Evolutionary conservation across 2,888 invertebrate species (phyloP), one percentile per base, ranked within the genome.

Genomic region (Cantharis rufa): DNA sequence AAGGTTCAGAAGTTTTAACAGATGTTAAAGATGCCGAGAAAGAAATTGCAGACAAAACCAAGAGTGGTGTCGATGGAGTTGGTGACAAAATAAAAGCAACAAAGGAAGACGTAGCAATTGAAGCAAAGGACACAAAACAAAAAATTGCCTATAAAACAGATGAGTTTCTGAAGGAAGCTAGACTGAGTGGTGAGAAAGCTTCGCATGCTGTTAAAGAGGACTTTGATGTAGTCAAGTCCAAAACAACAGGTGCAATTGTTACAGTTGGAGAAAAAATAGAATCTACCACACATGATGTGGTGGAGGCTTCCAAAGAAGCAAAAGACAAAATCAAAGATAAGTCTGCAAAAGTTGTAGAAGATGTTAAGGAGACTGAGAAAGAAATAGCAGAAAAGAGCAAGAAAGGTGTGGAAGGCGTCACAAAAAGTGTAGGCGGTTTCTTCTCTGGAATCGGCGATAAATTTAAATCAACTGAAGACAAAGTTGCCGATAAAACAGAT

Each of bases 151-250:
- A 28, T 10, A 3, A 28, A 3, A 3, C 27, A 10, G 27, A 28
- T 10, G 10, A 28, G 0, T 10, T 28, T 2, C 10, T 28, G 2
- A 28, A 28, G 11, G 27, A 28, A 3, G 11, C 10, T 28, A 28
- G 11, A 28, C 10, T 10, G 27, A 3, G 10, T 28, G 27, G 27
- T 10, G 27, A 28, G 3, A 28, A 28, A 28, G 78, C 81, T 21
- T 78, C 78, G 15, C 82, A 84, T 62, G 79, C 80, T 70, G 70
- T 76, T 27, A 81, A 81, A 28, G 84, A 84, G 13, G 81, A 77
- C 3, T 11, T 15, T 16, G 62, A 62, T 11, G 15, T 5, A n/a
- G 3, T 16, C 1, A 63, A 63, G 7, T 9, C 63, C 1, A 63
- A 74, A 71, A 74, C 69, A 15, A 3, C 24, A 3, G 66, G 64